Percentiles rank a stretch among this genome's conserved stretches.
These are phyloP conservation scores for Eupeodes latifasciatus DNA, from an alignment of 2,888 invertebrate species.

Conservation along the genomic window DNA sequence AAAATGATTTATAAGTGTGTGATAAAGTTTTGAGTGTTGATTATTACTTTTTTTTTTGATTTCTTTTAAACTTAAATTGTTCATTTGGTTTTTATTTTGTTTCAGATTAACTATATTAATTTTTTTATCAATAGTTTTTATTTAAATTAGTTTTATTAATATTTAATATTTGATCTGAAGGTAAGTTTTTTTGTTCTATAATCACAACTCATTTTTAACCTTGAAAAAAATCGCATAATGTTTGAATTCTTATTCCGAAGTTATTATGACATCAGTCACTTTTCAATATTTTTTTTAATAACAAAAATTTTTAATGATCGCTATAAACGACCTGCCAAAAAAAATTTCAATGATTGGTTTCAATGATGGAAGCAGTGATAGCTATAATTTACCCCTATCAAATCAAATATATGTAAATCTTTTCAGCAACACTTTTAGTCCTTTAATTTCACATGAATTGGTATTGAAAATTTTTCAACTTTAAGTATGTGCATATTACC, in stretches of 20 bases:
- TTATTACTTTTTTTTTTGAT: not conserved
- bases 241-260: not conserved
- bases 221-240: slow-evolving; percentile 20
- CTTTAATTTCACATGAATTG: too few species aligned
- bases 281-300: too few species aligned
- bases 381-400: too few species aligned
- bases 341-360: too few species aligned
- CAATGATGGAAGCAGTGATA: too few species aligned
- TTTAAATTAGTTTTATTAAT: not conserved
- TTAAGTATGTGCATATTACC: too few species aligned
- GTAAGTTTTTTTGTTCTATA: slow-evolving; percentile 6
- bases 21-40: slow-evolving; percentile 28
- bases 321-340: too few species aligned
- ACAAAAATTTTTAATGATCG: too few species aligned
- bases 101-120: not conserved
- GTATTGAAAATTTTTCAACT: too few species aligned
- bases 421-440: too few species aligned
- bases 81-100: not conserved
- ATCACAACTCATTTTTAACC: not conserved
- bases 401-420: too few species aligned
- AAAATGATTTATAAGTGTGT: slow-evolving; percentile 49
- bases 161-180: not conserved
- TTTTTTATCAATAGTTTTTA: not conserved
- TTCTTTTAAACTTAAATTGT: not conserved
- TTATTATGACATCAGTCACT: too few species aligned